A percentile compares a stretch with the other conserved stretches of the same genome.
Evolutionary conservation across 2,113 vertebrate species (phyloP).

Genomic region (Narcine bancroftii): DNA sequence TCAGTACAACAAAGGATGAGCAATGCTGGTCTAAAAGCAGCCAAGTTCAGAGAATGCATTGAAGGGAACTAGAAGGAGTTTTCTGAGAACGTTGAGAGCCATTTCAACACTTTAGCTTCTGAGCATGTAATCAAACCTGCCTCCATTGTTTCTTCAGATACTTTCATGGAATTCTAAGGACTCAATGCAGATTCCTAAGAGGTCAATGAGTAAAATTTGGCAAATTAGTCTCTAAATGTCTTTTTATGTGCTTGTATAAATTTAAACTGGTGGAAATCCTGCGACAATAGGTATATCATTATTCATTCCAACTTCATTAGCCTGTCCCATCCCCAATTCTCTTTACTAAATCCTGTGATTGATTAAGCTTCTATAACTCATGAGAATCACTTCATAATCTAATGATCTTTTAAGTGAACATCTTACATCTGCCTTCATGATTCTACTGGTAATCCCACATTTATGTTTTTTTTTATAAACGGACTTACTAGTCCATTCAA

Average conservation of each 20-base stretch:
- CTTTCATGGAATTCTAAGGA: background rate
- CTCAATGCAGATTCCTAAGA: background rate
- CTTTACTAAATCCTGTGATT: background rate
- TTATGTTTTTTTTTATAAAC: background rate
- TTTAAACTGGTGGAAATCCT: background rate
- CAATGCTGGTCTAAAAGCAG: background rate
- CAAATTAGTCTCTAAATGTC: background rate
- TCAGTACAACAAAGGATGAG: background rate
- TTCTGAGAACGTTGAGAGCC: background rate
- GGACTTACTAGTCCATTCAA: no score
- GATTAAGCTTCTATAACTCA: background rate
- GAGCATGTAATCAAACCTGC: no score
- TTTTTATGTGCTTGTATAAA: background rate
- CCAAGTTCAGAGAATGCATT: background rate
- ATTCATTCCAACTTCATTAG: background rate
- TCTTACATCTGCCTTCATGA: background rate
- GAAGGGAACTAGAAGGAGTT: background rate
- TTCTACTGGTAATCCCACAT: background rate
- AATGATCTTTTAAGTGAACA: constrained; percentile 12
- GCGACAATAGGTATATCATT: background rate
- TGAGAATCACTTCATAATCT: background rate
- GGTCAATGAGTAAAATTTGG: background rate
- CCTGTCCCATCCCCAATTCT: background rate
- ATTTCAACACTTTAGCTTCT: no score
- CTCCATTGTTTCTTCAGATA: background rate